phyloP scores from a whole-genome alignment of 2,113 vertebrate species.

The Gymnogyps californianus region DNA sequence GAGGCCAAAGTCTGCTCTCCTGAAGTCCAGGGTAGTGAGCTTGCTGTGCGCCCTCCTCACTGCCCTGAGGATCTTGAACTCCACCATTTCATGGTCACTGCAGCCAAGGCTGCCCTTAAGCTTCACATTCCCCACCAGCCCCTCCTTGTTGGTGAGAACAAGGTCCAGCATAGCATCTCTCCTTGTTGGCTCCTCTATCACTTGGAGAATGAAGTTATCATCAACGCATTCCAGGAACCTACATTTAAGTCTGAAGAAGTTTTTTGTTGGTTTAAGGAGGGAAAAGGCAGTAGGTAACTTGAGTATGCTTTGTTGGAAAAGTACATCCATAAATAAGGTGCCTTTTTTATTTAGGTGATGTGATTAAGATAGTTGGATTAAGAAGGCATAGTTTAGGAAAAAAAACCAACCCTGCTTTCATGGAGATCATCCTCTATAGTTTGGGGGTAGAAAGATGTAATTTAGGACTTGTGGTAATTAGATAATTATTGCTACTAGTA shows the following conservation, averaged over 20 bases:
- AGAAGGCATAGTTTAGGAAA: background rate
- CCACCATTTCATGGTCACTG: no score
- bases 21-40: no score
- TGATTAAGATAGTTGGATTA: background rate
- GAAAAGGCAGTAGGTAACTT: background rate
- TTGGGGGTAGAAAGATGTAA: background rate
- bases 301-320: background rate
- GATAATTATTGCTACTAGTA: background rate
- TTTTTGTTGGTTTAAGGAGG: background rate
- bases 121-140: no score
- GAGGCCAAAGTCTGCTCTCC: no score
- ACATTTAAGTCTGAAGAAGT: background rate
- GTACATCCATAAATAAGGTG: background rate
- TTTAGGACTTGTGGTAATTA: background rate
- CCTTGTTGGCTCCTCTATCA: no score
- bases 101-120: no score
- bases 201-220: no score
- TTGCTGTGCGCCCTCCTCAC: no score
- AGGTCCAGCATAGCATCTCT: no score
- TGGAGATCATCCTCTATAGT: background rate
- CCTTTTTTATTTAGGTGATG: background rate
- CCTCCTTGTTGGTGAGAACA: no score
- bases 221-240: no score
- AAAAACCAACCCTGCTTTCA: fast-evolving
- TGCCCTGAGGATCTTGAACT: no score